Base-by-base conservation (phyloP, 2,113 vertebrate genomes). In the Brachionichthys hirsutus region DNA sequence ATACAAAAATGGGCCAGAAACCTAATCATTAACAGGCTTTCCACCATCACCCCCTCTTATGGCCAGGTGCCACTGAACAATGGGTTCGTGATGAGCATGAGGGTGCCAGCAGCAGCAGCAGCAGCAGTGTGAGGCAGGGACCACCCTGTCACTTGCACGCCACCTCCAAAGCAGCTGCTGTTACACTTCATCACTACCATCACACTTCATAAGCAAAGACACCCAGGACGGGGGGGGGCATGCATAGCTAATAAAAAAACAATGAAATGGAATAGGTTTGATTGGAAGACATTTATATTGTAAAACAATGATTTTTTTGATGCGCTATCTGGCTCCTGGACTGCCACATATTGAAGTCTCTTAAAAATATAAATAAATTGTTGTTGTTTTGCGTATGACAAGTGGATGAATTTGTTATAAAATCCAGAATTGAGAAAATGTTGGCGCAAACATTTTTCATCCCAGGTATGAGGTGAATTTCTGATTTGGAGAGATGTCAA, bases 51-150 rank as follows among this genome's bases (percentile, higher is more conserved):
- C 45, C 56, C 51, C 11, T 77, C 65, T 69, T 51, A 76, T 70
- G 75, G 85, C 75, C 80, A 82, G 74, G 73, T 82, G 81, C 67
- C 71, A 67, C 62, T 30, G 70, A 87, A 90, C 85, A 90, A 89
- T 86, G 77, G 63, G 67, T 59, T 55, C 3, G 46, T 87, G 81
- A 89, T 89, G 77, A 87, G 73, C 67, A 87, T 85, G 80, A 84
- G 87, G 87, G 87, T 84, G 84, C 82, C 82, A 82, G 90, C 83
- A 83, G 64, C 73, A 63, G 57, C 56, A 59, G 34, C 46, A 35
- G 22, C 46, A 14, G 45, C 63, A 51, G 75, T 59, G 35, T 62
- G 71, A 83, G 67, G 72, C 47, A 41, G 62, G 72, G 85, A 85
- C 85, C 87, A 89, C 85, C 83, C 74, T 81, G 85, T 80, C 85